Conservation (phyloP, 2,888 invertebrate species). For the Pterostichus madidus region DNA sequence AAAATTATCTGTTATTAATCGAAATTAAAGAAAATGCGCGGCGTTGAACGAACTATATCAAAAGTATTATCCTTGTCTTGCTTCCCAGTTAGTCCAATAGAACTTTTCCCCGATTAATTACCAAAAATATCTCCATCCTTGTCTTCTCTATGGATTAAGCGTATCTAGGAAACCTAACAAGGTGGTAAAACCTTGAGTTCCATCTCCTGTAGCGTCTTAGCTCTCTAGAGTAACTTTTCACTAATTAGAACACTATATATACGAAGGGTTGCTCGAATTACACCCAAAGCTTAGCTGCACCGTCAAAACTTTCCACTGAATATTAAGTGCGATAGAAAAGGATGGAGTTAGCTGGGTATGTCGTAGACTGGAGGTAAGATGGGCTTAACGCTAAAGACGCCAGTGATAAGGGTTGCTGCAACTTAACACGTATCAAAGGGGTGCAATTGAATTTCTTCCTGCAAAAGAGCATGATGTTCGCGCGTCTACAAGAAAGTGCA, state of each 20-base stretch:
- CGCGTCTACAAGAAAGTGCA: constrained; percentile 36
- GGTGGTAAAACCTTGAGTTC: constrained; percentile 52
- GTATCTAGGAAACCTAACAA: constrained; percentile 50
- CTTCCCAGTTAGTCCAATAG: background rate
- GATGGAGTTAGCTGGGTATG: constrained; percentile 18
- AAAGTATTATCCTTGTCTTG: background rate
- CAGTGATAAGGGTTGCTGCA: constrained; percentile 70
- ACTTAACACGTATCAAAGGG: constrained; percentile 75
- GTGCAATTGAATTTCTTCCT: constrained; percentile 75
- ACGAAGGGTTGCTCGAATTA: constrained; percentile 69
- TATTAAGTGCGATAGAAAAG: constrained; percentile 46
- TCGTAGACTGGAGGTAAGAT: background rate
- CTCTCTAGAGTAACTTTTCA: constrained; percentile 70
- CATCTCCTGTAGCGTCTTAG: constrained; percentile 61
- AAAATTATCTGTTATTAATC: background rate
- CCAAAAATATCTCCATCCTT: constrained; percentile 39
- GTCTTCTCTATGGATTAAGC: constrained; percentile 29
- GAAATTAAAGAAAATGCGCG: constrained; percentile 10
- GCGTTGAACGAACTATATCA: constrained; percentile 13
- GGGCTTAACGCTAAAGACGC: constrained; percentile 68
- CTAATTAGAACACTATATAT: constrained; percentile 70
- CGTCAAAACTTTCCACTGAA: constrained; percentile 15
- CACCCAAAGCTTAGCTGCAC: constrained; percentile 38
- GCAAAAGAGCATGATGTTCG: constrained; percentile 73
- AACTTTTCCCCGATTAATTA: constrained; percentile 61